Evolutionary conservation across 2,797 vertebrate genomes (phyloP).

Genomic region (Serranus cabrilla): DNA sequence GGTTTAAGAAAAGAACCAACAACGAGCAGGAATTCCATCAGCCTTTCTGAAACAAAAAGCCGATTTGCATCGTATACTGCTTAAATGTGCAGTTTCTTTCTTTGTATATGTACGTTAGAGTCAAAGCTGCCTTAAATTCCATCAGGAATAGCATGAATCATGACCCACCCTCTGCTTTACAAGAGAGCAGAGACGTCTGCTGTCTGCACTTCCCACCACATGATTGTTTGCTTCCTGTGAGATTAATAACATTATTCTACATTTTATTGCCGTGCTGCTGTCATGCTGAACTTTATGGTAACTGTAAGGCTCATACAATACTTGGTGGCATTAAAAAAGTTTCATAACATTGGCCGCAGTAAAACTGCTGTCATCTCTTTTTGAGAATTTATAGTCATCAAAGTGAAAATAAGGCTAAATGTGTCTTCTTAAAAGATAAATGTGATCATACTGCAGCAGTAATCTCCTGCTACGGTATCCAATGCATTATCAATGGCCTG

Average conservation of each 20-base stretch:
- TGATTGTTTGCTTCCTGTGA: constrained; percentile 16
- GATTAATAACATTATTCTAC: constrained; percentile 11
- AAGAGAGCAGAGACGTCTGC: constrained; percentile 12
- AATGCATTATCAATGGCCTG: constrained; percentile 41
- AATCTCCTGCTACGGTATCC: constrained; percentile 24
- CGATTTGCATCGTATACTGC: constrained; percentile 8
- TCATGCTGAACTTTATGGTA: constrained; percentile 9
- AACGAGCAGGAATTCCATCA: constrained; percentile 10
- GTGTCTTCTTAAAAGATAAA: constrained; percentile 3
- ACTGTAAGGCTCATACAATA: background rate
- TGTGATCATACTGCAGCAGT: constrained; percentile 23
- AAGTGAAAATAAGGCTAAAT: constrained; percentile 5
- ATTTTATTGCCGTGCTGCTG: background rate
- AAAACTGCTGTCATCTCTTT: background rate
- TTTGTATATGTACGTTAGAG: background rate
- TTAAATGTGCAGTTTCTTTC: constrained; percentile 5
- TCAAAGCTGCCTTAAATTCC: constrained; percentile 15
- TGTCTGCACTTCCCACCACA: constrained; percentile 13
- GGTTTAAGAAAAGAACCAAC: constrained; percentile 36
- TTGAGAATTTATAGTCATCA: background rate
- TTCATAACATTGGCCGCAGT: background rate
- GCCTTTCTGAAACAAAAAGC: background rate
- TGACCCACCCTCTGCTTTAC: constrained; percentile 29
- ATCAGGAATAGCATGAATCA: constrained; percentile 13
- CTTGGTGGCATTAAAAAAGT: background rate